Percentiles rank a stretch among this genome's conserved stretches.
These are phyloP conservation scores for Coryphaenoides rupestris DNA, from an alignment of 2,113 vertebrate genomes.

Conservation along the genomic window DNA sequence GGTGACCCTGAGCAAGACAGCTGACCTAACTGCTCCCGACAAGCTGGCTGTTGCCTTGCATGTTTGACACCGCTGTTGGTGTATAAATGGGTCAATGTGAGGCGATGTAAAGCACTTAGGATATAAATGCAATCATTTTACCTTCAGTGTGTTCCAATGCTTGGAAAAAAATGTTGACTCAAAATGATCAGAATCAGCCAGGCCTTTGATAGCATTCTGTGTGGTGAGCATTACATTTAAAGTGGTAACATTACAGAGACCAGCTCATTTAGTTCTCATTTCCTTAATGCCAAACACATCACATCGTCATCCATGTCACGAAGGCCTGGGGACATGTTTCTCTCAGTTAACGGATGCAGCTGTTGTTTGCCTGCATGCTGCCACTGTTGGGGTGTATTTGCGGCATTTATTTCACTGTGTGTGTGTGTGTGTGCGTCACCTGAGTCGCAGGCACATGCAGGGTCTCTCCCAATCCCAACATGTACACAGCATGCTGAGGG, in stretches of 20 bases:
- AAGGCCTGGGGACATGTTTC: not conserved
- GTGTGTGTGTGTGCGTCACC: not conserved
- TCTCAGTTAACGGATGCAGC: too few species aligned
- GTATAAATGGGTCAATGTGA: too few species aligned
- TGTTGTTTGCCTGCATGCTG: not conserved
- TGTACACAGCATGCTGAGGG: slow-evolving; percentile 1
- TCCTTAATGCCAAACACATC: slow-evolving; percentile 1
- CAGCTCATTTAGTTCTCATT: slow-evolving; percentile 7
- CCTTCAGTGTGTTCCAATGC: too few species aligned
- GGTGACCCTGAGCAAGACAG: too few species aligned
- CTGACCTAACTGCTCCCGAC: too few species aligned
- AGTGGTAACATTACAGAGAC: slow-evolving; percentile 15
- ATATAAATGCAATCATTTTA: too few species aligned
- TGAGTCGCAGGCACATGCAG: not conserved
- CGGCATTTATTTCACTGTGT: not conserved
- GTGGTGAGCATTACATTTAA: slow-evolving; percentile 4
- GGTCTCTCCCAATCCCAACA: slow-evolving; percentile 1
- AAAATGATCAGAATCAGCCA: too few species aligned
- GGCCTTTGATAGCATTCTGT: not conserved
- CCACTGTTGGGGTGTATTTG: not conserved
- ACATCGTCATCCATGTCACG: not conserved
- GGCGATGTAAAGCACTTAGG: too few species aligned
- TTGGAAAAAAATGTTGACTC: too few species aligned
- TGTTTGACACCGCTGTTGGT: too few species aligned
- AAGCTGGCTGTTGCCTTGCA: too few species aligned